phyloP scores from a whole-genome alignment of 2,113 vertebrate species.

The Collichthys lucidus region DNA sequence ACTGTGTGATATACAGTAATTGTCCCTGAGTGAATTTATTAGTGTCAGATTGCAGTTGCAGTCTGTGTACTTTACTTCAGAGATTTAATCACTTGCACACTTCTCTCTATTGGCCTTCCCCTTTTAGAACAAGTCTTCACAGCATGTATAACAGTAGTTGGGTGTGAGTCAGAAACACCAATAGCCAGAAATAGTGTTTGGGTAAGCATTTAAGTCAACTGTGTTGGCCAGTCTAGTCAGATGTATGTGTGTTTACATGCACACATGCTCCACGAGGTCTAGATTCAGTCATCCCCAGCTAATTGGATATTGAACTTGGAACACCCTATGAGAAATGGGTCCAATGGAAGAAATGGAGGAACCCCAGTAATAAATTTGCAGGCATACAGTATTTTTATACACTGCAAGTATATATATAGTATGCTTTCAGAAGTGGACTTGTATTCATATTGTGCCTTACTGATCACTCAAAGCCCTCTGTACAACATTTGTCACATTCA shows the following conservation, averaged over 20 bases:
- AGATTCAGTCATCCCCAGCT: constrained; percentile 23
- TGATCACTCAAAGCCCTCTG: no score
- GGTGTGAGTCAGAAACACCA: not conserved
- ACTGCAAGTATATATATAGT: no score
- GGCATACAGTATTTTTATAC: no score
- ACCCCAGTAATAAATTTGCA: no score
- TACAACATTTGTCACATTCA: no score
- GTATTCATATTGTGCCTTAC: no score
- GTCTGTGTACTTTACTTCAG: constrained; percentile 21
- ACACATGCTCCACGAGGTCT: not conserved
- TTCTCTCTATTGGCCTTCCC: constrained; percentile 5
- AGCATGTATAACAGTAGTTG: not conserved
- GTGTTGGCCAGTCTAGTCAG: not conserved
- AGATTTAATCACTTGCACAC: constrained; percentile 15
- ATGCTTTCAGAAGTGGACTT: no score
- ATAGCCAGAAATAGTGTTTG: not conserved
- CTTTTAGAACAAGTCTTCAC: constrained; percentile 17
- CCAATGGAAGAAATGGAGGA: no score
- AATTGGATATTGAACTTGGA: constrained; percentile 59
- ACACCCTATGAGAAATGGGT: not conserved
- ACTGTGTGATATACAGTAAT: constrained; percentile 5
- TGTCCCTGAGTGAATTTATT: constrained; percentile 40
- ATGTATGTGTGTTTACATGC: not conserved
- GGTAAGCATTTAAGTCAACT: not conserved
- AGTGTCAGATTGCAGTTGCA: not conserved